Evolutionary conservation across 2,888 invertebrate genomes (phyloP), one percentile per base, ranked within the genome.

Genomic region (Lasioglossum calceatum): DNA sequence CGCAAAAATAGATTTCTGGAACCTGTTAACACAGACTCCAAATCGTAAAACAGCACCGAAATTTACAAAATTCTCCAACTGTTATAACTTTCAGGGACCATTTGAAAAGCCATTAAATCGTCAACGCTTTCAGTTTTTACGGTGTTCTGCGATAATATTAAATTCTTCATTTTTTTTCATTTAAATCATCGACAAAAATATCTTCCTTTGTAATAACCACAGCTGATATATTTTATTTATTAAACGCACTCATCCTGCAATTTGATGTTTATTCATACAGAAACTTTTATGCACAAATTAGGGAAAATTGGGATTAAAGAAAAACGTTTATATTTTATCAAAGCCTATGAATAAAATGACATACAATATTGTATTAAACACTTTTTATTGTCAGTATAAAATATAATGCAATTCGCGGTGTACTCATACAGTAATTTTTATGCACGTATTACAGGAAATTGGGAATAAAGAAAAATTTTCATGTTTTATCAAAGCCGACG

Each of bases 1-100:
- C 5, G 44, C 61, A 42, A 32, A 36, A 67, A 58, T 58, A 44
- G 61, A 39, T 71, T 82, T 84, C 61, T 86, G 75, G 80, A 36
- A 42, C 71, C 80, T 44, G 50, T 83, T 67, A 47, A 19, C 71
- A 19, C 71, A 42, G 71, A 23, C 42, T 4, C 42, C 8, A 14
- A n/a, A 71, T 39, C 70, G n/a, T 67, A 36, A 67, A 67, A 36
- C 4, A 23, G 2, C 19, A 36, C 19, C 36, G 10, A 19, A 67
- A 19, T 23, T 19, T 19, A 71, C 23, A 23, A 5, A 42, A 14
- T n/a, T 2, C 12, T 42, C 70, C 8, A 23, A 2, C 4, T 4
- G 1, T 47, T 19, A 47, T 16, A 5, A 71, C 2, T 4, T 39
- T 70, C 36, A 1, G 10, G 36, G 1, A 4, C 16, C 23, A 3